phyloP scores from a whole-genome alignment of 2,797 vertebrate genomes.

The Hozukius guyotensis region DNA sequence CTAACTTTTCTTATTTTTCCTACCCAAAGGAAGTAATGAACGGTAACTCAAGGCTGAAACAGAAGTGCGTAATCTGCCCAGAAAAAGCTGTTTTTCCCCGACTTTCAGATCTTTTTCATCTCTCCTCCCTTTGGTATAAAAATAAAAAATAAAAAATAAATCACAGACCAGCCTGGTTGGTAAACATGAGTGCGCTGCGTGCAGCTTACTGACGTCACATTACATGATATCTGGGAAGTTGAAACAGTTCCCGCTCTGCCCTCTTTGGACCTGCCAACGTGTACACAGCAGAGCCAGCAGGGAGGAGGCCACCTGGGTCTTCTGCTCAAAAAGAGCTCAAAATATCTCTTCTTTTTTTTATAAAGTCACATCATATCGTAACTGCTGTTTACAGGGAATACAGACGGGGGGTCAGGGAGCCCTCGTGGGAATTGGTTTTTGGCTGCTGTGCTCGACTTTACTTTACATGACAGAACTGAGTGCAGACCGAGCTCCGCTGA shows the following conservation, averaged over 20 bases:
- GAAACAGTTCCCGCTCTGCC: conserved; percentile 8
- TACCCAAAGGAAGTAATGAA: not conserved
- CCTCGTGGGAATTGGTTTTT: conserved; percentile 29
- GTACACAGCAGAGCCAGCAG: conserved; percentile 13
- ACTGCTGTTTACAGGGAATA: conserved; percentile 15
- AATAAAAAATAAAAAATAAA: not conserved
- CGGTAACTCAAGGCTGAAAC: conserved; percentile 6
- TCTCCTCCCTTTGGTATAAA: conserved; percentile 7
- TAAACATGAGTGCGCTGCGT: conserved; percentile 34
- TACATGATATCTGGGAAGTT: conserved; percentile 32
- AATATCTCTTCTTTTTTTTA: not conserved
- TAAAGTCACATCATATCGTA: not conserved
- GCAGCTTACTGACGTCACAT: conserved; percentile 31
- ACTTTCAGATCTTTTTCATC: conserved; percentile 28
- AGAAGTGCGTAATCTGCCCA: conserved; percentile 3
- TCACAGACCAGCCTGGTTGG: not conserved
- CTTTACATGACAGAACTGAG: conserved; percentile 35
- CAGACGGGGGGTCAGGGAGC: conserved; percentile 21
- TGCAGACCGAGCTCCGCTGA: conserved; percentile 28
- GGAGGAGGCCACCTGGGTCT: not conserved
- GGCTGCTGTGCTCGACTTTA: conserved; percentile 1
- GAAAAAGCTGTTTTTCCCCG: not conserved
- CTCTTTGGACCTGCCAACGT: conserved; percentile 25
- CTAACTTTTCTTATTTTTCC: not conserved
- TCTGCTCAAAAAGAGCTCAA: not conserved